These are phyloP conservation scores for Castor canadensis DNA, from an alignment of 2,113 vertebrate species.

Conservation along the genomic window DNA sequence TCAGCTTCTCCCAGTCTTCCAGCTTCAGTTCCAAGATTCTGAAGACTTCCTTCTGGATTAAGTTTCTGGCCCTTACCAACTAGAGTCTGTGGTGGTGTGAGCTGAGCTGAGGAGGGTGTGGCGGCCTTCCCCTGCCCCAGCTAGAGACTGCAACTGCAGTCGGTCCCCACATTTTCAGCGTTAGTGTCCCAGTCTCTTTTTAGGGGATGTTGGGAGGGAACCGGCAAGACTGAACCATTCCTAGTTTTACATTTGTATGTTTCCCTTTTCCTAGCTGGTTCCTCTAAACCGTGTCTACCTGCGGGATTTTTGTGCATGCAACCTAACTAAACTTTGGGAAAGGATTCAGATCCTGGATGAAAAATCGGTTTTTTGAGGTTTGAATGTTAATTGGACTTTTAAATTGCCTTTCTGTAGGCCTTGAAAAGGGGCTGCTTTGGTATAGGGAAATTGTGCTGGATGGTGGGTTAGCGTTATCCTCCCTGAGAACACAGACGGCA, in stretches of 20 bases:
- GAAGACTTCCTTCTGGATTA: neutral
- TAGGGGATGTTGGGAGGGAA: neutral
- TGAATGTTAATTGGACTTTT: neutral
- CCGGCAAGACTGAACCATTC: neutral
- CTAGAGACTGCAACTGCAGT: neutral
- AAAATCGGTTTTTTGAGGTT: neutral
- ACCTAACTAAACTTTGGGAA: neutral
- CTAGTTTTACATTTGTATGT: neutral
- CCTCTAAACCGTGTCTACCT: neutral
- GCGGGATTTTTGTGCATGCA: neutral
- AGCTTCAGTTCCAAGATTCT: neutral
- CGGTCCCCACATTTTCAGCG: neutral
- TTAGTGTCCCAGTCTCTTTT: neutral
- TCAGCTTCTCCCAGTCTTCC: neutral
- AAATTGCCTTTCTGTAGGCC: neutral
- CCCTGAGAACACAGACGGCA: neutral
- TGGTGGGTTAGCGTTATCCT: slow-evolving; percentile 1
- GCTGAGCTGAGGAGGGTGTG: slow-evolving; percentile 54
- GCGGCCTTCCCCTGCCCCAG: neutral
- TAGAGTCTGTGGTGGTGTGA: neutral
- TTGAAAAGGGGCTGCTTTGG: neutral
- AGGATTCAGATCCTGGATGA: neutral
- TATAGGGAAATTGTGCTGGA: neutral
- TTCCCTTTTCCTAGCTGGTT: neutral
- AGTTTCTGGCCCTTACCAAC: slow-evolving; percentile 59